Base-by-base conservation (phyloP, 2,797 vertebrate genomes). In the Simalia tracyae region DNA sequence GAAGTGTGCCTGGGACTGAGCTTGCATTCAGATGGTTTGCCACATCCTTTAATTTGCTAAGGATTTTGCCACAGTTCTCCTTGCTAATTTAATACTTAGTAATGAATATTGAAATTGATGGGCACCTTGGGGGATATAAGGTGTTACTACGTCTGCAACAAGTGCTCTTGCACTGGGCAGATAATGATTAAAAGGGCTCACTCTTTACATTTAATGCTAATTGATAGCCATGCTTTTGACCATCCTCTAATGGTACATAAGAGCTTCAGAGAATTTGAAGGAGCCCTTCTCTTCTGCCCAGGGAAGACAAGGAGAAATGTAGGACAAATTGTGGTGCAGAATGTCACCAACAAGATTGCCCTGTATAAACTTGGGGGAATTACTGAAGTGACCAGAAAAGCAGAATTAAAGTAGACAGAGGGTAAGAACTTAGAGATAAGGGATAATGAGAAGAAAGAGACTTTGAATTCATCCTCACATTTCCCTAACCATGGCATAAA, bases 171-270 rank as follows among this genome's bases (percentile, higher is more conserved):
- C 92, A 86, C 81, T 89, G 86, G 91, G 93, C 95, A 94, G 93
- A 76, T 91, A 96, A 93, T 96, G 96, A 97, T 95, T 93, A 95
- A 96, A 94, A 96, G 94, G 64, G 88, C 92, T 94, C 92, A 90
- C 95, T 93, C 91, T 96, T 96, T 91, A 92, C 95, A 95, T 94
- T 95, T 97, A 93, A 84, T 61, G 86, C 84, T 97, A 97, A 95
- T 95, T 95, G 95, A 92, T 94, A 93, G 93, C 94, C 90, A 95
- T 42, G 66, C 86, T 95, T 95, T 94, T 94, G 92, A 86, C 0
- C 87, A 66, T 66, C 3, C 31, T 2, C 5, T 94, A 94, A 88
- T 95, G 95, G 90, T 90, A 5, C 26, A 4, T 86, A 76, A 84
- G 22, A 66, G 54, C 64, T 85, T 90, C 88, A 94, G 94, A 92